Evolutionary conservation across 2,888 invertebrate species (phyloP), one percentile per base, ranked within the genome.

Genomic region (Graphium colonna): DNA sequence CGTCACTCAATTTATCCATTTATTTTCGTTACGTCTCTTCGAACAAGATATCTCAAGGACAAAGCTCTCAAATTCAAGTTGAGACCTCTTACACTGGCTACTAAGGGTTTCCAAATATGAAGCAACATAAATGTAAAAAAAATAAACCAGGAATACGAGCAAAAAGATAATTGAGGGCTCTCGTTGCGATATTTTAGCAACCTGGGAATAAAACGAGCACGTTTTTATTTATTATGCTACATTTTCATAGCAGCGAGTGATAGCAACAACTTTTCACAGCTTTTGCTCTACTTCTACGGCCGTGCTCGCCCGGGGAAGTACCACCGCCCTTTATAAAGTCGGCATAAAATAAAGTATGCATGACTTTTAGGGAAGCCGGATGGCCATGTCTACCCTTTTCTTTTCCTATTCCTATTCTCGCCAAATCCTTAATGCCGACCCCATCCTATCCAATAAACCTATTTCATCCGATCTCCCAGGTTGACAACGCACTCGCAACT

Each of bases 11-110:
- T 54, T 49, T 54, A 45, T 49, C 45, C 54, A 49, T 40, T 54
- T 49, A 54, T 54, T 49, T 54, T 54, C 54, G 49, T 49, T 54
- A 44, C 53, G 44, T 44, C 41, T 54, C 45, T 45, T 46, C 45
- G 45, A 54, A 53, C 36, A 50, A 50, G 54, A 54, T 50, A 54
- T 54, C 54, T 54, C 54, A 54, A 54, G 54, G 54, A 46, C 54
- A 50, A 54, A 50, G 40, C 54, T 54, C 54, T 50, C 50, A 50
- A 50, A 54, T 54, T 50, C 54, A 45, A 50, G 50, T 50, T 16
- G 49, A 50, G 45, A 54, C 40, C 54, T 44, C 54, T 54, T 50
- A 41, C 17, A 41, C 26, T n/a, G 40, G 21, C 39, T 41, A 26
- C 54, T 39, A 41, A 49, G 50, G 53, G 48, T 40, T 53, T 44